Evolutionary conservation across 1,140 invertebrate genomes (phyloP).

Genomic region (Solen grandis): DNA sequence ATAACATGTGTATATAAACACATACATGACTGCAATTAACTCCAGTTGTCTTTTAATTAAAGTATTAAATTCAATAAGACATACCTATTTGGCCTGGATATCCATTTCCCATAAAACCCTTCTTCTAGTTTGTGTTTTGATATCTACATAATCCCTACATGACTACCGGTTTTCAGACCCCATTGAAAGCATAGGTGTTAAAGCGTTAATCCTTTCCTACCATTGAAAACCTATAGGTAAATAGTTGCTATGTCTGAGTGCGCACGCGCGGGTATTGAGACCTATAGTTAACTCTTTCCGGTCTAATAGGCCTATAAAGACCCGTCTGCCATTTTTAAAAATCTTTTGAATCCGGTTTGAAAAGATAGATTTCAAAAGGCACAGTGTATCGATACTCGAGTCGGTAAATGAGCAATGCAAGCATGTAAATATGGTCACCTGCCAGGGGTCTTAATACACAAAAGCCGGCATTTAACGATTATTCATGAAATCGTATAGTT

Average conservation of each 20-base stretch:
- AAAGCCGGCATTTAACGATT: too few species aligned
- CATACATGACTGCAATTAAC: too few species aligned
- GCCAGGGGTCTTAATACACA: too few species aligned
- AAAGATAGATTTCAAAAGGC: conserved; percentile 39
- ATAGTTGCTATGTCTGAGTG: conserved; percentile 51
- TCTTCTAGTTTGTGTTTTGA: not conserved
- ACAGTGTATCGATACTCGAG: too few species aligned
- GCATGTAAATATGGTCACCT: too few species aligned
- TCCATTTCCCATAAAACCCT: not conserved
- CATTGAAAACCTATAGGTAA: conserved; percentile 11
- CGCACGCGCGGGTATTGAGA: conserved; percentile 41
- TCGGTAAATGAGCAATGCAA: too few species aligned
- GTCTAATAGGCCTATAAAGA: conserved; percentile 1
- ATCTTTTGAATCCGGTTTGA: conserved; percentile 27
- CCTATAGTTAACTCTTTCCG: conserved; percentile 13
- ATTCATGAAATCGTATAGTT: too few species aligned
- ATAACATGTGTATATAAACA: too few species aligned
- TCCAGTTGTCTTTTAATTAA: not conserved
- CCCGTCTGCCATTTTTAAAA: not conserved
- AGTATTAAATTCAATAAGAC: not conserved
- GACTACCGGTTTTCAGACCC: not conserved
- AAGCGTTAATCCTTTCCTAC: conserved; percentile 48
- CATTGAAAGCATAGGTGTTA: conserved; percentile 23
- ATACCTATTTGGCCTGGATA: not conserved
- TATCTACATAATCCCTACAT: not conserved